phyloP scores from a whole-genome alignment of 2,888 invertebrate species.

The Archips crataeganus region DNA sequence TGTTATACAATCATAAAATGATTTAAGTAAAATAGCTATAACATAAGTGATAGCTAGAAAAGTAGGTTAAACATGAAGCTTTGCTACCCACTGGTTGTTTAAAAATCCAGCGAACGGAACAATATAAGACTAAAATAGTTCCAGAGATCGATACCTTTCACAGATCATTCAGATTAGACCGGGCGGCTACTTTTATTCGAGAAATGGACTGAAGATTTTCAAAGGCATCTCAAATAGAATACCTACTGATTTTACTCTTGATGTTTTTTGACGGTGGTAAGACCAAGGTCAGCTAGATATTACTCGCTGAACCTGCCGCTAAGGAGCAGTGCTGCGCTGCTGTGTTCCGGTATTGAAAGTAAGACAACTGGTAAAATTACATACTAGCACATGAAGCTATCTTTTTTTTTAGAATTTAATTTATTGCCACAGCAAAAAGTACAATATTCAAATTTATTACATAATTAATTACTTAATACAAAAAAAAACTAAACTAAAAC shows the following conservation, averaged over 20 bases:
- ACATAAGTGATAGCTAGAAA: neutral
- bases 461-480: no score
- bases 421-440: no score
- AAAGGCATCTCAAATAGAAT: neutral
- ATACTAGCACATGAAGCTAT: no score
- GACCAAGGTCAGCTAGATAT: no score
- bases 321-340: no score
- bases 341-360: no score
- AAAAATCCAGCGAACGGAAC: slow-evolving; percentile 18
- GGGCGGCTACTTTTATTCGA: neutral
- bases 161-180: slow-evolving; percentile 10
- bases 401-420: no score
- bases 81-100: slow-evolving; percentile 1
- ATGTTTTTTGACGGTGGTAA: no score
- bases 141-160: slow-evolving; percentile 6
- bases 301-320: no score
- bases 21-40: neutral
- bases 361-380: no score
- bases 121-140: slow-evolving; percentile 12
- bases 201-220: neutral
- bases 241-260: neutral
- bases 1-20: neutral
- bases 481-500: no score
- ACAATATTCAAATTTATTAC: no score
- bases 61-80: slow-evolving; percentile 10